Conservation (phyloP, 2,888 invertebrate species). For the Embidobia sp. region DNA sequence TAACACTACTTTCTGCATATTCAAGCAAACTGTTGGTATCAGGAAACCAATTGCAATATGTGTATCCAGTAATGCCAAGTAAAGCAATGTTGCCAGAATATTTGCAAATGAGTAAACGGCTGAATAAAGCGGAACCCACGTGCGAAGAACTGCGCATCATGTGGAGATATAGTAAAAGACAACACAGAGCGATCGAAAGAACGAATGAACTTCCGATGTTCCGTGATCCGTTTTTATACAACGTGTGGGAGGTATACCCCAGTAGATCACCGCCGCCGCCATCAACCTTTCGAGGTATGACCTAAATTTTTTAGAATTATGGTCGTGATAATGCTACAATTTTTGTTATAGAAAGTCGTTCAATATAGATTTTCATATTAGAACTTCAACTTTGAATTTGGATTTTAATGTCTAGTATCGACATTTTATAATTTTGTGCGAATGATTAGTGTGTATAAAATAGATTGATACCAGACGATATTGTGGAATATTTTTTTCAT, state of each 20-base stretch:
- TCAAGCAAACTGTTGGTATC: conserved; percentile 70
- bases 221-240: conserved; percentile 91
- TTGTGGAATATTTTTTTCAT: too few relatives aligned
- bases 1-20: conserved; percentile 71
- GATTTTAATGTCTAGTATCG: too few relatives aligned
- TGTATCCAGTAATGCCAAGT: conserved; percentile 67
- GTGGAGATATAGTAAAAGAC: conserved; percentile 95
- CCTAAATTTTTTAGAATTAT: conserved; percentile 41
- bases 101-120: conserved; percentile 71
- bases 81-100: conserved; percentile 65
- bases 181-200: conserved; percentile 92
- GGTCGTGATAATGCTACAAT: too few relatives aligned
- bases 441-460: too few relatives aligned
- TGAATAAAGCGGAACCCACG: conserved; percentile 86
- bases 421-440: too few relatives aligned
- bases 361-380: too few relatives aligned
- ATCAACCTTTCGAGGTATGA: conserved; percentile 74
- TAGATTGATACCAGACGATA: too few relatives aligned
- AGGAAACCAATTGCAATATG: conserved; percentile 68
- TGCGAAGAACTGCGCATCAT: conserved; percentile 94
- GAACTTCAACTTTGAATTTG: too few relatives aligned
- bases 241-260: conserved; percentile 90
- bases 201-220: conserved; percentile 93
- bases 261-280: conserved; percentile 71
- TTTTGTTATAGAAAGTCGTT: too few relatives aligned